phyloP scores from a whole-genome alignment of 2,113 vertebrate species.

The Zootoca vivipara region DNA sequence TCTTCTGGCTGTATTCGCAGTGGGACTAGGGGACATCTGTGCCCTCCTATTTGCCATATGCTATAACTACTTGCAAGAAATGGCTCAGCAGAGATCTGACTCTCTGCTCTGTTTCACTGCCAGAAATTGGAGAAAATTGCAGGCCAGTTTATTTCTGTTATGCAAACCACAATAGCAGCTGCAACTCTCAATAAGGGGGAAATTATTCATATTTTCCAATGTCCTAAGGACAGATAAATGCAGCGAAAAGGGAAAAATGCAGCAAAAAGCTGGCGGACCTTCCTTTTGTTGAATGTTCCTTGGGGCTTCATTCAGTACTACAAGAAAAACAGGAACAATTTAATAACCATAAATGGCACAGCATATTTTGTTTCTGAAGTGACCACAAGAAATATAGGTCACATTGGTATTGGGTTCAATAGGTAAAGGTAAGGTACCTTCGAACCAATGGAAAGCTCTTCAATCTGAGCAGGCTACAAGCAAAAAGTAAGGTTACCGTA shows the following conservation, averaged over 20 bases:
- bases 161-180: not conserved
- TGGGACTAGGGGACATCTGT: not conserved
- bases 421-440: too few relatives aligned
- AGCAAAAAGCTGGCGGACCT: not conserved
- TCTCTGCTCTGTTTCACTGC: not conserved
- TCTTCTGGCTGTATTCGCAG: not conserved
- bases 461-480: too few relatives aligned
- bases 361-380: not conserved
- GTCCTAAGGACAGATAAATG: not conserved
- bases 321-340: not conserved
- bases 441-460: too few relatives aligned
- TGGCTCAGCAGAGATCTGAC: not conserved
- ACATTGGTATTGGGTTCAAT: not conserved
- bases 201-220: not conserved
- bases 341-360: not conserved
- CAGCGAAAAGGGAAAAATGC: not conserved
- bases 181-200: not conserved
- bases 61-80: not conserved
- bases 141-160: not conserved
- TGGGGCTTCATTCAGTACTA: not conserved
- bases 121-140: not conserved
- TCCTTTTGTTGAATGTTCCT: not conserved
- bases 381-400: not conserved
- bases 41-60: not conserved
- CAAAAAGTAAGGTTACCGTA: too few relatives aligned